A percentile compares a stretch with the other conserved stretches of the same genome.
phyloP scores from a whole-genome alignment of 2,888 invertebrate species.

The Cephus spinipes region DNA sequence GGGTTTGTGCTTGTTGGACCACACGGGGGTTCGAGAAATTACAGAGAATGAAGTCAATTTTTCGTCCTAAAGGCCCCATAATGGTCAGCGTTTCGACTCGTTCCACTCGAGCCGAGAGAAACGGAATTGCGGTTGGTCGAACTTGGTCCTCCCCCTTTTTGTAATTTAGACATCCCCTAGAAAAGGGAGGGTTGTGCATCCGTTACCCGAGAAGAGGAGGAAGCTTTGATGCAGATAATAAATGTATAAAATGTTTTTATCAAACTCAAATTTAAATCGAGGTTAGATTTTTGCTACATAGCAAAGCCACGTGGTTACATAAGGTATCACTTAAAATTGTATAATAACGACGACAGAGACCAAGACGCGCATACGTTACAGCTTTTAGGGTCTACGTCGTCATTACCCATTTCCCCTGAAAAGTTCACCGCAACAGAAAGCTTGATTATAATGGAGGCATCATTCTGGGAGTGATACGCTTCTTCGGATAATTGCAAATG shows the following conservation, averaged over 20 bases:
- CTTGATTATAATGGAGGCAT: conserved; percentile 65
- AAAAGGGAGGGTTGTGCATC: background rate
- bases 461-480: conserved; percentile 54
- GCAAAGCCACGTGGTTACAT: background rate
- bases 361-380: background rate
- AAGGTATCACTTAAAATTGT: background rate
- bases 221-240: background rate
- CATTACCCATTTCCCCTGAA: background rate
- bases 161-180: background rate
- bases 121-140: background rate
- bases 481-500: conserved; percentile 62
- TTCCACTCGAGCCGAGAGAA: background rate
- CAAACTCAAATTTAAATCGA: background rate
- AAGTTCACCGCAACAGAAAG: background rate
- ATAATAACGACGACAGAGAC: background rate
- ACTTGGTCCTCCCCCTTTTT: background rate
- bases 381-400: background rate
- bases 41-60: conserved; percentile 46
- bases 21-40: conserved; percentile 46
- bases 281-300: background rate
- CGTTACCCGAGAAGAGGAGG: background rate
- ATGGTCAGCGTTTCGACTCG: conserved; percentile 30
- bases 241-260: background rate
- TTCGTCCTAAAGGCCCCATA: conserved; percentile 55
- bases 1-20: conserved; percentile 35